A percentile compares a stretch with the other conserved stretches of the same genome.
phyloP scores from a whole-genome alignment of 2,113 vertebrate species.

The Ctenomys sociabilis region DNA sequence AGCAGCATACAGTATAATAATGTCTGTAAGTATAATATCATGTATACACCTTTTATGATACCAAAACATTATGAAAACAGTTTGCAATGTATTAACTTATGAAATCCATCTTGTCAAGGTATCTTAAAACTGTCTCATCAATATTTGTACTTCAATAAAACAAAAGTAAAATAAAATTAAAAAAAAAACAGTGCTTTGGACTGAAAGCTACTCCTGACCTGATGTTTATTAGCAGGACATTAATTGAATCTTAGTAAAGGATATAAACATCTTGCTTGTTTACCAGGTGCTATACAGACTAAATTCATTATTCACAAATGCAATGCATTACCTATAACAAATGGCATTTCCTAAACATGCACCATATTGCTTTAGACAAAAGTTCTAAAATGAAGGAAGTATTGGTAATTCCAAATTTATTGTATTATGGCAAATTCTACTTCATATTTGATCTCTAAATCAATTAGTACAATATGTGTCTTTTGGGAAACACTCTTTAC shows the following conservation, averaged over 20 bases:
- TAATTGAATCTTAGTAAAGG: conserved; percentile 26
- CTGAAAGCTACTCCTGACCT: not conserved
- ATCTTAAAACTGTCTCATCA: too few species aligned
- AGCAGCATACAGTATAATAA: too few species aligned
- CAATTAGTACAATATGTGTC: not conserved
- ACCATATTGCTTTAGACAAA: not conserved
- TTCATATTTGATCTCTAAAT: conserved; percentile 17
- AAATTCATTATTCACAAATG: conserved; percentile 60
- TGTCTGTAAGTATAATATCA: too few species aligned
- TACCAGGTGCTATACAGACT: not conserved
- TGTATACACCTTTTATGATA: too few species aligned
- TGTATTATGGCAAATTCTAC: not conserved
- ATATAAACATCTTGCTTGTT: conserved; percentile 17
- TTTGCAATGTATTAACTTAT: too few species aligned
- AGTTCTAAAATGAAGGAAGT: not conserved
- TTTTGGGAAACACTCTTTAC: conserved; percentile 27
- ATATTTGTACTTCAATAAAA: too few species aligned
- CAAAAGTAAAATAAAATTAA: too few species aligned
- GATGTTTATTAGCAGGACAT: not conserved
- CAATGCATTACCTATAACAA: conserved; percentile 6
- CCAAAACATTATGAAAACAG: too few species aligned
- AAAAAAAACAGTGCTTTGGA: not conserved
- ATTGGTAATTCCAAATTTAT: conserved; percentile 36
- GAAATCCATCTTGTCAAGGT: too few species aligned
- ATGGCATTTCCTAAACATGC: not conserved